Percentiles rank a stretch among this genome's conserved stretches.
These are phyloP conservation scores for Diadophis punctatus DNA, from an alignment of 2,113 vertebrate species.

Conservation along the genomic window DNA sequence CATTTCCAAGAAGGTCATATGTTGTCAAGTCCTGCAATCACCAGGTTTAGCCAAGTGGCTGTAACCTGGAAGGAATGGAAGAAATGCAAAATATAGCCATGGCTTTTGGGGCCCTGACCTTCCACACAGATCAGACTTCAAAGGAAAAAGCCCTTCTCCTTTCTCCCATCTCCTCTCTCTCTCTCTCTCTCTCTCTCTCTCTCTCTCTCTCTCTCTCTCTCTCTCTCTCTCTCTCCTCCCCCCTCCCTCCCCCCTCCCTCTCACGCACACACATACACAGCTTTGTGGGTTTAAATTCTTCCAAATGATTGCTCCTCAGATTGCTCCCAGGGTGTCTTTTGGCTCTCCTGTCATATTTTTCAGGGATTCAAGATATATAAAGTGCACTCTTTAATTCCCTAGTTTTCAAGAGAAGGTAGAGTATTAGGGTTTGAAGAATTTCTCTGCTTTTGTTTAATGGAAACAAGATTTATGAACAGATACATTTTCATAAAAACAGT, in stretches of 20 bases:
- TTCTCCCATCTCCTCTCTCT: neutral
- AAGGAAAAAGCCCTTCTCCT: neutral
- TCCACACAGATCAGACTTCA: slow-evolving; percentile 1
- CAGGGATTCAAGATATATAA: slow-evolving; percentile 6
- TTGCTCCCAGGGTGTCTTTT: slow-evolving; percentile 13
- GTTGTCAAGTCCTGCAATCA: neutral
- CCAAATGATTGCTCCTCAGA: neutral
- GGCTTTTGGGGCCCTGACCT: slow-evolving; percentile 11
- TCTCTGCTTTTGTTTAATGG: slow-evolving; percentile 5
- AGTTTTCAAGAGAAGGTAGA: slow-evolving; percentile 9
- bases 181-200: neutral
- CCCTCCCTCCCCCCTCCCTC: no score
- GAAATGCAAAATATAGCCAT: slow-evolving; percentile 14
- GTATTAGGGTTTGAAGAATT: neutral
- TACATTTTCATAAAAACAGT: neutral
- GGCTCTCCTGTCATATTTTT: slow-evolving; percentile 18
- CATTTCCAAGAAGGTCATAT: slow-evolving; percentile 19
- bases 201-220: neutral
- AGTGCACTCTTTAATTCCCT: neutral
- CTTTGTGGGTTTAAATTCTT: slow-evolving; percentile 22
- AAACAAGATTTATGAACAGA: neutral
- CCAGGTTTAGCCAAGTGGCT: slow-evolving; percentile 5
- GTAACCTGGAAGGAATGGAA: neutral
- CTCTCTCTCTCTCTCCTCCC: neutral
- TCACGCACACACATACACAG: no score